A percentile compares a stretch with the other conserved stretches of the same genome.
Conservation (phyloP, 2,797 vertebrate genomes). For the Microtus agrestis region DNA sequence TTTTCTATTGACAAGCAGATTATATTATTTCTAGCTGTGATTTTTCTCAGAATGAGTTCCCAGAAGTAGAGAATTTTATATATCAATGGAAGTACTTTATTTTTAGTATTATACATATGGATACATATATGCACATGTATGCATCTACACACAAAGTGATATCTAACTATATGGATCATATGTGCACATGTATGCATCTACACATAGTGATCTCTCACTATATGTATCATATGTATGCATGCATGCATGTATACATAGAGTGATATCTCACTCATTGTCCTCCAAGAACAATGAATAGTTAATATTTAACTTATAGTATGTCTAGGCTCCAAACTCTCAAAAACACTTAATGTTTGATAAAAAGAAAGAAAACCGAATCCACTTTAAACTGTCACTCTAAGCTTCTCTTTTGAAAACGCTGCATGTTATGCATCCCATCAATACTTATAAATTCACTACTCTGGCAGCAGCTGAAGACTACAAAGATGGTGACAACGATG, state of each 20-base stretch:
- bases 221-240: no score
- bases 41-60: conserved; percentile 54
- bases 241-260: background rate
- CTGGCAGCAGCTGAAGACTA: background rate
- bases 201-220: no score
- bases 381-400: conserved; percentile 25
- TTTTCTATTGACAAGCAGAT: conserved; percentile 23
- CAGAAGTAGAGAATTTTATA: conserved; percentile 11
- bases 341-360: conserved; percentile 34
- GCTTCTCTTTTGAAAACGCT: background rate
- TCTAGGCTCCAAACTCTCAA: background rate
- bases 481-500: background rate
- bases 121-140: no score
- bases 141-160: background rate
- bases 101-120: background rate
- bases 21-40: background rate
- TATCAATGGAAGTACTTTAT: background rate
- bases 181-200: no score
- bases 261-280: background rate
- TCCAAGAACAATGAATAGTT: background rate
- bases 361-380: conserved; percentile 41
- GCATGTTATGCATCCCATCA: background rate
- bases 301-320: background rate
- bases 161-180: background rate
- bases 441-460: background rate